Conservation (phyloP, 1,140 invertebrate genomes). For the Drosophila grimshawi region DNA sequence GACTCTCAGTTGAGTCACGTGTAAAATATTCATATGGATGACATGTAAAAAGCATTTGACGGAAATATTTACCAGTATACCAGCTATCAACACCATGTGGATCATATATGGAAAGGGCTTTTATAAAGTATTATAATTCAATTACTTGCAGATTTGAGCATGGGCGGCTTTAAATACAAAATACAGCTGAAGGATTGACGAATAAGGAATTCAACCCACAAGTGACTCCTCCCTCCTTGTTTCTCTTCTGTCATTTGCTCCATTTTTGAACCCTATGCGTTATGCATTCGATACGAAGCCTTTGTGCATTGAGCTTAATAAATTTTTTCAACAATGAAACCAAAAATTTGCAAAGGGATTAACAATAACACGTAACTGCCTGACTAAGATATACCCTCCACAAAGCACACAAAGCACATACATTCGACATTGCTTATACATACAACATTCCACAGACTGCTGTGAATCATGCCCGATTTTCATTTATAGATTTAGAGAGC, state of each 20-base stretch:
- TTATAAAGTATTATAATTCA: no score
- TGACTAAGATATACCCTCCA: neutral
- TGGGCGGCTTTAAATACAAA: neutral
- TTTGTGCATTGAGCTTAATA: constrained; percentile 63
- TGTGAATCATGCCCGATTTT: no score
- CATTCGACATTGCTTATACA: no score
- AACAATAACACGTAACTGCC: constrained; percentile 34
- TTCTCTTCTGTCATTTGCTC: neutral
- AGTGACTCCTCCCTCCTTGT: neutral
- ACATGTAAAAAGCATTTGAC: no score
- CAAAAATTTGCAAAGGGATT: constrained; percentile 78
- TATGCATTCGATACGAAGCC: constrained; percentile 52
- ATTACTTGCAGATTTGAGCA: neutral
- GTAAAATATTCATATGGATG: no score
- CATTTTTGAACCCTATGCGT: constrained; percentile 8
- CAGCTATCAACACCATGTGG: no score
- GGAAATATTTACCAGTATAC: no score
- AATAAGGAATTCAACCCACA: neutral
- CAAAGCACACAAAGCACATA: no score
- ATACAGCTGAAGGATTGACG: neutral
- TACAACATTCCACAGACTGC: no score
- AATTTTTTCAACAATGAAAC: constrained; percentile 79
- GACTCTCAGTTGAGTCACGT: no score
- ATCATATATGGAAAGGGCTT: no score
- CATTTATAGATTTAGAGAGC: no score